Percentiles rank a stretch among this genome's conserved stretches.
Evolutionary conservation across 2,797 vertebrate genomes (phyloP).

Genomic region (Steatocranus sp.): DNA sequence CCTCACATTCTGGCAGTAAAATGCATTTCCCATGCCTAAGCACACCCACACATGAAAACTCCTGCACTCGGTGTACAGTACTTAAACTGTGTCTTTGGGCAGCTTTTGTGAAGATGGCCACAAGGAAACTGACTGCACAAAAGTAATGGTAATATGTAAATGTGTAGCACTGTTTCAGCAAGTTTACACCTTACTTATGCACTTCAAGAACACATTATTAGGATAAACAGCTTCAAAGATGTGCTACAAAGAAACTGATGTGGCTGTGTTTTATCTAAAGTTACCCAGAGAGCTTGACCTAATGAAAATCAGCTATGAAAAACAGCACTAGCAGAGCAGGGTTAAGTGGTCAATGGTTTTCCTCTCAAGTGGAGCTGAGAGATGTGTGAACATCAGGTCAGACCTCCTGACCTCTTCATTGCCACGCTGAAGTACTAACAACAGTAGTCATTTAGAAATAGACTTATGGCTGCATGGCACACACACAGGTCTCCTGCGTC

Average conservation of each 20-base stretch:
- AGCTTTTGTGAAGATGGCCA: background rate
- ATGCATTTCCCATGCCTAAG: background rate
- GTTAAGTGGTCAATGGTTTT: slow-evolving; percentile 58
- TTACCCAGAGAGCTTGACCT: background rate
- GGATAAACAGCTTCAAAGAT: background rate
- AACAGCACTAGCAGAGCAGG: background rate
- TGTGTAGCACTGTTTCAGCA: background rate
- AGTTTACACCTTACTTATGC: background rate
- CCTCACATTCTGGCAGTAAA: background rate
- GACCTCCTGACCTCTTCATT: slow-evolving; percentile 37
- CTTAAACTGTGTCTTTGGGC: background rate
- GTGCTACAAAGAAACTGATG: background rate
- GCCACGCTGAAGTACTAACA: slow-evolving; percentile 23
- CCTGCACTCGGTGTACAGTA: background rate
- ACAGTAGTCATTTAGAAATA: slow-evolving; percentile 34
- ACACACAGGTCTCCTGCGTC: slow-evolving; percentile 14
- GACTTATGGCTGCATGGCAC: slow-evolving; percentile 4
- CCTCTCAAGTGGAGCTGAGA: slow-evolving; percentile 49
- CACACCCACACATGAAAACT: slow-evolving; percentile 2
- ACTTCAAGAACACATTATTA: background rate
- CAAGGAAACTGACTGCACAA: background rate
- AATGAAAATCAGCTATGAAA: background rate
- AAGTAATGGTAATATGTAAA: background rate
- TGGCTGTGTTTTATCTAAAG: background rate
- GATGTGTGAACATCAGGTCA: slow-evolving; percentile 40